Evolutionary conservation across 2,797 vertebrate genomes (phyloP).

Genomic region (Cottoperca gobio): DNA sequence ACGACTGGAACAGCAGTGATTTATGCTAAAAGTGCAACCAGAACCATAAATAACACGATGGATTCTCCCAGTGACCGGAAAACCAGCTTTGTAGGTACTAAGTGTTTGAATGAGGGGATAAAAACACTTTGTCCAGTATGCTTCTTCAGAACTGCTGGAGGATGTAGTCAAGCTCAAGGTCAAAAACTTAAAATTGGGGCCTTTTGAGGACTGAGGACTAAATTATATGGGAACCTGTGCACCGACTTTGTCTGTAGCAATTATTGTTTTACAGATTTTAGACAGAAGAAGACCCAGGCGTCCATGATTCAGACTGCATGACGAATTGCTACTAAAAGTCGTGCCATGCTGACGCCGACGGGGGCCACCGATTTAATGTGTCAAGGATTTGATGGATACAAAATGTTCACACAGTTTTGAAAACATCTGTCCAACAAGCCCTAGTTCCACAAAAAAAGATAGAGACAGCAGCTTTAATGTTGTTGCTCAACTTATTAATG

Average conservation of each 20-base stretch:
- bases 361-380: neutral
- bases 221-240: neutral
- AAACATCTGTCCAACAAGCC: slow-evolving; percentile 13
- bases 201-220: neutral
- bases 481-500: slow-evolving; percentile 7
- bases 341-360: too few species aligned
- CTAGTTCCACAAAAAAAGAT: neutral
- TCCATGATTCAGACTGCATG: too few species aligned
- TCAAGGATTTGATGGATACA: neutral
- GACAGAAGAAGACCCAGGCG: neutral
- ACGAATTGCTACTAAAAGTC: too few species aligned
- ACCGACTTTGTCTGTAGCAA: neutral
- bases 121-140: neutral
- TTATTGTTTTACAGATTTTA: neutral
- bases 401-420: neutral
- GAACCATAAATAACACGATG: slow-evolving; percentile 27
- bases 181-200: neutral
- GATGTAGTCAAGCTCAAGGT: neutral
- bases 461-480: neutral
- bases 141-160: neutral
- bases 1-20: slow-evolving; percentile 26
- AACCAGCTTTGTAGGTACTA: neutral
- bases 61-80: slow-evolving; percentile 12
- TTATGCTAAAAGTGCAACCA: slow-evolving; percentile 17
- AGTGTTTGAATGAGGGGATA: slow-evolving; percentile 5